These are phyloP conservation scores for Graphium colonna DNA, from an alignment of 2,888 invertebrate genomes.

Conservation along the genomic window DNA sequence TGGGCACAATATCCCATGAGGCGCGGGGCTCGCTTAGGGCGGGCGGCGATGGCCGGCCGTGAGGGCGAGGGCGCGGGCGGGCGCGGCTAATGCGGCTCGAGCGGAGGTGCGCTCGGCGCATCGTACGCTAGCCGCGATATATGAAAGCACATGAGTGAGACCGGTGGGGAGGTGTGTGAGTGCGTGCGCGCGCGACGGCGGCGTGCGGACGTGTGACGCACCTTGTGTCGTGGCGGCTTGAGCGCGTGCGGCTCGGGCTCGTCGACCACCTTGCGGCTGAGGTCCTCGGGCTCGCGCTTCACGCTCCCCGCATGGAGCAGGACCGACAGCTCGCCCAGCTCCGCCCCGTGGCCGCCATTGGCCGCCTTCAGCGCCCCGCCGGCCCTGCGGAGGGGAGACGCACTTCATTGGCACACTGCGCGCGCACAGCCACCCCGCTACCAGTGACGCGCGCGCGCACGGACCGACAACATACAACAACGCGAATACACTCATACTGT, in stretches of 20 bases:
- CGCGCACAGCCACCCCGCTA: too few relatives aligned
- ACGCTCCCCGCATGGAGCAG: slow-evolving; percentile 84
- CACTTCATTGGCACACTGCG: slow-evolving; percentile 59
- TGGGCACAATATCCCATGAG: slow-evolving; percentile 46
- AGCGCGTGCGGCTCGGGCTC: slow-evolving; percentile 81
- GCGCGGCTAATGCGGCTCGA: slow-evolving; percentile 80
- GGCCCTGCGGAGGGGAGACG: slow-evolving; percentile 83
- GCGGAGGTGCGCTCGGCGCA: slow-evolving; percentile 77
- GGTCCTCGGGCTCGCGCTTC: slow-evolving; percentile 91
- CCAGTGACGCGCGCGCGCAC: slow-evolving; percentile 50
- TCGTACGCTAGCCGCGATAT: slow-evolving; percentile 80
- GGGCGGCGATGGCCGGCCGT: slow-evolving; percentile 81
- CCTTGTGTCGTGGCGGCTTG: slow-evolving; percentile 84
- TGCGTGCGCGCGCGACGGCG: slow-evolving; percentile 78
- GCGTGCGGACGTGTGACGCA: slow-evolving; percentile 79
- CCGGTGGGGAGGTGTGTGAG: slow-evolving; percentile 69
- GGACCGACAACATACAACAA: slow-evolving; percentile 44
- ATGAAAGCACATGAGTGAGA: slow-evolving; percentile 70
- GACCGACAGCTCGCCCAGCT: slow-evolving; percentile 81
- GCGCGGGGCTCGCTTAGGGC: slow-evolving; percentile 75
- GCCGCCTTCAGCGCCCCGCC: slow-evolving; percentile 81
- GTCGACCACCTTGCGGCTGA: slow-evolving; percentile 85
- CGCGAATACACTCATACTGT: slow-evolving; percentile 56
- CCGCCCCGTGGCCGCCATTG: slow-evolving; percentile 85
- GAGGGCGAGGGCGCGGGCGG: slow-evolving; percentile 81